Evolutionary conservation across 2,113 vertebrate genomes (phyloP), one percentile per base, ranked within the genome.

Genomic region (Oxygymnocypris stewartii): DNA sequence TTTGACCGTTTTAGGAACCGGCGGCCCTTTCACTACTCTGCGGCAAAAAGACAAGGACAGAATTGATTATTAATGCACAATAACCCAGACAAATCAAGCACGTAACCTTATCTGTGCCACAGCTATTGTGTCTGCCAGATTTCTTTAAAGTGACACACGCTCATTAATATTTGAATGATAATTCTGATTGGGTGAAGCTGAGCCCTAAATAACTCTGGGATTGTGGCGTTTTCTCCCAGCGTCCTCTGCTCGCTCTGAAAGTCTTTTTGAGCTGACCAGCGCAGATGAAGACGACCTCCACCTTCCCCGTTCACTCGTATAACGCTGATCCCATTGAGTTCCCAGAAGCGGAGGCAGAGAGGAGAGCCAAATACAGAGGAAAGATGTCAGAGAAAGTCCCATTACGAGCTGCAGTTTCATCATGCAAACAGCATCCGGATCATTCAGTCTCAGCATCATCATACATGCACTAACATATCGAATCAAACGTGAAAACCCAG

Each of bases 201-300:
- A 42, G 18, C 11, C 73, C 2, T 31, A 14, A 67, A 14, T 67
- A 31, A 67, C 63, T 63, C 61, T 54, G 65, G 65, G 65, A 69
- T 71, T 3, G 18, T 20, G 69, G 69, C 18, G 9, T 10, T 71
- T 71, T 73, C 7, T 78, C 44, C 93, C 89, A 92, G 85, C 88
- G 87, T 85, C 92, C 92, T 94, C 93, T 88, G 91, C 93, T 91
- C 91, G 91, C 92, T 92, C 89, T 89, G 88, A 92, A 92, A 87
- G 87, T 91, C 91, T 92, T 93, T 90, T 14, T 0, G 4, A 16
- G 25, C 25, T 78, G 75, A 78, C 75, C 75, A 18, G 44, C 8
- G 25, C 75, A 31, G 47, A 77, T 51, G 47, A 79, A 40, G 18
- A 42, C 18, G 18, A 57, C 77, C 90, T 92, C 89, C 91, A 94